Evolutionary conservation across 2,888 invertebrate species (phyloP), one percentile per base, ranked within the genome.

Genomic region (Orchesella flavescens): DNA sequence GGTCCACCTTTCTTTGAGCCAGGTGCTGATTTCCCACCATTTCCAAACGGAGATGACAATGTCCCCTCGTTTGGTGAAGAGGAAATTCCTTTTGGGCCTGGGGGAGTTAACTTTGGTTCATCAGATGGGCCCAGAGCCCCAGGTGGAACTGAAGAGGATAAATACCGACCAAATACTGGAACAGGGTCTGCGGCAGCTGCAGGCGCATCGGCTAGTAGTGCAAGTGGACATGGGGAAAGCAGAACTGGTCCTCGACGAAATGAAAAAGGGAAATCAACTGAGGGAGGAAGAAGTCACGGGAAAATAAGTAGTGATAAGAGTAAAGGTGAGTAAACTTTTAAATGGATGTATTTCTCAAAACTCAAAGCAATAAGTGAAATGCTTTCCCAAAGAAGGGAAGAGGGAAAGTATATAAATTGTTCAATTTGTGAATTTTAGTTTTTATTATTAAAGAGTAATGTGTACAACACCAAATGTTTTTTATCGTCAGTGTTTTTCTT

Each of bases 11-110:
- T 80, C 55, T 19, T 66, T 21, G 73, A 24, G 57, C 55, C 79
- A 79, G 63, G 72, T 73, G 80, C 21, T n/a, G 80, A 80, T 80
- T 80, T 80, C 49, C 73, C 80, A 23, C 59, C 24, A 0, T 80
- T 80, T 49, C 72, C 80, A 21, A 21, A 24, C 69, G 69, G 59
- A 71, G 53, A 71, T 23, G 80, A 66, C 24, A 73, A 46, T 73
- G 46, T 79, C 15, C 79, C 79, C 0, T 55, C 61, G 1, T 79
- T 79, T 71, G 61, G 53, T 23, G 66, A 21, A 7, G 61, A 23
- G 13, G 78, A 65, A 17, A 23, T 49, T 65, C 72, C 71, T 13
- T 79, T 65, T 44, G 63, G 53, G 10, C 65, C 71, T 53, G 76
- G 57, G n/a, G 78, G 71, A 9, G 72, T 44, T 23, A 72, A 55